phyloP scores from a whole-genome alignment of 2,888 invertebrate genomes.

The Oconnorella tubifera region DNA sequence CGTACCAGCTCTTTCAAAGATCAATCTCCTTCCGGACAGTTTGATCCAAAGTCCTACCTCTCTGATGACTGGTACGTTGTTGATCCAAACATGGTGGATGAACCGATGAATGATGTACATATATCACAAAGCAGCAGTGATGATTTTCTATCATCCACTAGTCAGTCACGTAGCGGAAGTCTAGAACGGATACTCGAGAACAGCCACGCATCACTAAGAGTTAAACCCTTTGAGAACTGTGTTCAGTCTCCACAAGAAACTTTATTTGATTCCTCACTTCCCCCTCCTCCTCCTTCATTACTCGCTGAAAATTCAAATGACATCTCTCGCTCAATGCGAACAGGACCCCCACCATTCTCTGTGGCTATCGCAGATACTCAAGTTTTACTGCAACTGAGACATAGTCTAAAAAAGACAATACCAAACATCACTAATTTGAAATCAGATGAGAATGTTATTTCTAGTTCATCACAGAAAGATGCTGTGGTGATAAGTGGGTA shows the following conservation, averaged over 20 bases:
- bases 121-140: slow-evolving; percentile 35
- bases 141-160: slow-evolving; percentile 34
- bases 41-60: not conserved
- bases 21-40: slow-evolving; percentile 20
- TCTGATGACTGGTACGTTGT: slow-evolving; percentile 8
- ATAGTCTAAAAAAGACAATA: slow-evolving; percentile 28
- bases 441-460: slow-evolving; percentile 22
- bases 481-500: slow-evolving; percentile 73
- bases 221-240: not conserved
- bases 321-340: slow-evolving; percentile 8
- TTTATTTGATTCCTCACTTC: slow-evolving; percentile 26
- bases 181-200: slow-evolving; percentile 33
- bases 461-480: slow-evolving; percentile 17
- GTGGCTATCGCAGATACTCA: slow-evolving; percentile 11
- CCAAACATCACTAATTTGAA: slow-evolving; percentile 9
- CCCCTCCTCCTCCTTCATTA: slow-evolving; percentile 31
- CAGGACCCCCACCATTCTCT: slow-evolving; percentile 9
- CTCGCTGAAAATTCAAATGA: slow-evolving; percentile 11
- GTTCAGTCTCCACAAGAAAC: slow-evolving; percentile 25
- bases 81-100: slow-evolving; percentile 23
- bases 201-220: slow-evolving; percentile 1
- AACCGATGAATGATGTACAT: slow-evolving; percentile 24
- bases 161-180: slow-evolving; percentile 34
- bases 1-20: slow-evolving; percentile 76
- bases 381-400: slow-evolving; percentile 23